These are phyloP conservation scores for Pristionchus maxplancki DNA, from an alignment of 2,888 invertebrate genomes.

Conservation along the genomic window DNA sequence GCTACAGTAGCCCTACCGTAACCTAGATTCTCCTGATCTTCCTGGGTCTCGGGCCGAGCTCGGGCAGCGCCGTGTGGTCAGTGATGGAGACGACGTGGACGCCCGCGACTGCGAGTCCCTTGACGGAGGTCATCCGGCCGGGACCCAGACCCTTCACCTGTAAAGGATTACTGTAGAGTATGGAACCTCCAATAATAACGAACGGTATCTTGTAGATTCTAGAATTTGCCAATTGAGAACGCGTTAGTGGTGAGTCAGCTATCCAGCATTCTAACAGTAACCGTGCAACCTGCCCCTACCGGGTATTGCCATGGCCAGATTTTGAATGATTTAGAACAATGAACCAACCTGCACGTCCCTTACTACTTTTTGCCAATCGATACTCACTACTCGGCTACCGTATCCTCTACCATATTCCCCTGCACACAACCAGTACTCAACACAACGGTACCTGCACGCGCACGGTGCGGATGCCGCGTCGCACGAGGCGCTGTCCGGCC, in stretches of 20 bases:
- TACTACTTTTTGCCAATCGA: not conserved
- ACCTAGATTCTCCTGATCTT: constrained; percentile 88
- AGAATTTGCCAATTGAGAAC: too few relatives aligned
- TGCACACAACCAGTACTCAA: not conserved
- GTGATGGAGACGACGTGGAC: constrained; percentile 92
- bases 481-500: constrained; percentile 81
- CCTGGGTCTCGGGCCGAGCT: constrained; percentile 86
- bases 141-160: constrained; percentile 79
- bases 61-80: constrained; percentile 90
- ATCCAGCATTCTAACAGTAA: too few relatives aligned
- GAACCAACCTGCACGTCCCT: too few relatives aligned
- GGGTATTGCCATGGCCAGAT: too few relatives aligned
- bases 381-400: not conserved
- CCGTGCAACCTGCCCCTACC: too few relatives aligned
- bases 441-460: constrained; percentile 64
- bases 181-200: too few relatives aligned
- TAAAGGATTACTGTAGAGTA: constrained; percentile 24
- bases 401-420: too few relatives aligned
- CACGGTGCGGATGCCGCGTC: constrained; percentile 77
- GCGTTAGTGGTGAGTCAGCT: too few relatives aligned
- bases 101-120: constrained; percentile 94
- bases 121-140: constrained; percentile 86
- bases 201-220: too few relatives aligned
- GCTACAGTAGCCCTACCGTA: not conserved
- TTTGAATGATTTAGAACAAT: too few relatives aligned